Evolutionary conservation across 2,113 vertebrate species (phyloP).

Genomic region (Lagopus muta): DNA sequence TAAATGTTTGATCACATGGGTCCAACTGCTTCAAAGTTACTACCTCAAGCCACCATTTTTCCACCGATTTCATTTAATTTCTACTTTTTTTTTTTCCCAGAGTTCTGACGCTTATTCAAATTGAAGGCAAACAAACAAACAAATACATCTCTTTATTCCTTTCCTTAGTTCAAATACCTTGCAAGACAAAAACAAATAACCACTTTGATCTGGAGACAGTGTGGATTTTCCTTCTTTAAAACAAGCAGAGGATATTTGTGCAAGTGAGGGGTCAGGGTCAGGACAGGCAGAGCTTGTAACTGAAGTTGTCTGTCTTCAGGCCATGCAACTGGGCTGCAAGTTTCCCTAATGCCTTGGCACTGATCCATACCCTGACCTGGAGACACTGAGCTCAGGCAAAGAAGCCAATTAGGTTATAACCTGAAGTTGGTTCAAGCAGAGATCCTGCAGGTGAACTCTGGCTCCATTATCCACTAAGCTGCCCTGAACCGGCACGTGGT

Average conservation of each 20-base stretch:
- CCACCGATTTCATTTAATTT: neutral
- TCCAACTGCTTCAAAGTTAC: neutral
- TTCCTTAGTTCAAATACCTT: neutral
- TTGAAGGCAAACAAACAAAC: constrained; percentile 21
- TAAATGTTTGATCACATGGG: neutral
- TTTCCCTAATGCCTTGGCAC: constrained; percentile 42
- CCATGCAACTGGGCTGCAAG: neutral
- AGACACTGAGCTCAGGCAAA: neutral
- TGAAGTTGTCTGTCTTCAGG: constrained; percentile 31
- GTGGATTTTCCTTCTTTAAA: constrained; percentile 30
- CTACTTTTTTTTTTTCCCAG: neutral
- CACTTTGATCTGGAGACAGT: neutral
- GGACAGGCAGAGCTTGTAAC: constrained; percentile 22
- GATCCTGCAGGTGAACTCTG: neutral
- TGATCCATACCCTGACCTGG: constrained; percentile 3
- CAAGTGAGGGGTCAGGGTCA: constrained; percentile 31
- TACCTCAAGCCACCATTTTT: neutral
- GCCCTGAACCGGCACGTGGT: neutral
- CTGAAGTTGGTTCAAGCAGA: constrained; percentile 30
- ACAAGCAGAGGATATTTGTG: neutral
- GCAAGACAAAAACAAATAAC: neutral
- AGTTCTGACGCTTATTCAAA: neutral
- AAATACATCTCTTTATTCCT: neutral
- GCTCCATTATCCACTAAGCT: neutral
- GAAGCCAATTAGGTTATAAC: constrained; percentile 68